Base-by-base conservation (phyloP, 2,797 vertebrate species). In the Bufotes viridis region DNA sequence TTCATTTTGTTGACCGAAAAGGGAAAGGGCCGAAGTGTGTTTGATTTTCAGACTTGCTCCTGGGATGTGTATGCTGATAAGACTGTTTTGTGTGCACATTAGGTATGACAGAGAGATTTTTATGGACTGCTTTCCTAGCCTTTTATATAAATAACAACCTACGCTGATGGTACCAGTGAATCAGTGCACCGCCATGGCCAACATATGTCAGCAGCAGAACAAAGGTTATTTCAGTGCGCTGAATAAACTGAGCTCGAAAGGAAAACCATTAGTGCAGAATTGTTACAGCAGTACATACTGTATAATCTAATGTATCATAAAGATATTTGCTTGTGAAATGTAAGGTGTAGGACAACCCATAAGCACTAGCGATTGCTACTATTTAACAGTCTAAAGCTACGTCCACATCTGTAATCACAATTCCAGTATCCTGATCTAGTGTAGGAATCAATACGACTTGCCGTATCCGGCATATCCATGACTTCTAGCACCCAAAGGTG, bases 101-200 rank as follows among this genome's bases (percentile, higher is more conserved):
- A 24, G 34, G 74, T 49, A 63, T 17, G 53, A 7, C n/a, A 57
- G 42, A 84, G 80, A 84, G 63, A 29, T 75, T 85, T 85, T 61
- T 78, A 49, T 76, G 26, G 29, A 49, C 81, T 88, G 53, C 26
- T 69, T 70, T 82, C 34, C 74, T 67, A 78, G 29, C n/a, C 61
- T 58, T 79, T 82, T 83, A n/a, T 82, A 29, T 78, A 81, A 70
- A 55, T 69, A 82, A 69, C 69, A 82, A 69, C 69, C 24, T 76
- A 49, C 51, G 58, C 26, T 70, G 84, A 49, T 78, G 82, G n/a
- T 10, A 13, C 42, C 70, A 76, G 51, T 89, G 61, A 86, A 86
- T 89, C 70, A 82, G n/a, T 70, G 67, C 84, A 42, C 24, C 70
- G 76, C 49, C 58, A 29, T 65, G 51, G 26, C 9, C 14, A 57